Evolutionary conservation across 2,797 vertebrate species (phyloP).

Genomic region (Alfaro cultratus): DNA sequence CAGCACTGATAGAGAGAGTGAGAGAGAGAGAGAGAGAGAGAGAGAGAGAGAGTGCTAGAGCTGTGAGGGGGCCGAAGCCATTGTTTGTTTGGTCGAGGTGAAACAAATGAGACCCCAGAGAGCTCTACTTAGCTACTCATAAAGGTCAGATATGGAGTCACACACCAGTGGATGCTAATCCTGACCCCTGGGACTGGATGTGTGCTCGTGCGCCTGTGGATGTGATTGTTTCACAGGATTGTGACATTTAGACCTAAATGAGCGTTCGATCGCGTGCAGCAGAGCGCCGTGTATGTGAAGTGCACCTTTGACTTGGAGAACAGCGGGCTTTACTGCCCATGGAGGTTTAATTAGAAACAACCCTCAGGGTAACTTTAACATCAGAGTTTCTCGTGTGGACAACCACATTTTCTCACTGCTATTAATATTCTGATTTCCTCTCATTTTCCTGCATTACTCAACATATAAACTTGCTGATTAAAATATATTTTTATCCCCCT

Average conservation of each 20-base stretch:
- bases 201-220: conserved; percentile 59
- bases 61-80: conserved; percentile 46
- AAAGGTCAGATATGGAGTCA: conserved; percentile 81
- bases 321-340: conserved; percentile 34
- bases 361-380: conserved; percentile 64
- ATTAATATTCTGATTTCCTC: conserved; percentile 33
- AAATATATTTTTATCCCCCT: neutral
- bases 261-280: conserved; percentile 54
- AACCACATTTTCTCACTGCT: conserved; percentile 6
- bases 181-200: conserved; percentile 68
- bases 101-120: conserved; percentile 77
- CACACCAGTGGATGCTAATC: conserved; percentile 76
- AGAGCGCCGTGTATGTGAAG: conserved; percentile 40
- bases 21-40: conserved; percentile 24
- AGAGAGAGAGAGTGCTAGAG: conserved; percentile 33
- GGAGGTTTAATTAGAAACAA: conserved; percentile 69
- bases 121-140: conserved; percentile 71
- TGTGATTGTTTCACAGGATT: conserved; percentile 75
- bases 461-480: conserved; percentile 15
- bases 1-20: conserved; percentile 20
- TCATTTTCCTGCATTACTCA: conserved; percentile 1
- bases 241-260: conserved; percentile 79
- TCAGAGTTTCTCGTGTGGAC: conserved; percentile 35
- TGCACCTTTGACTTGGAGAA: conserved; percentile 42
- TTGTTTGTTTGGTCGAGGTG: conserved; percentile 62